These are phyloP conservation scores for Cercopithecus petaurista DNA, from an alignment of 2,797 vertebrate species.

Conservation along the genomic window DNA sequence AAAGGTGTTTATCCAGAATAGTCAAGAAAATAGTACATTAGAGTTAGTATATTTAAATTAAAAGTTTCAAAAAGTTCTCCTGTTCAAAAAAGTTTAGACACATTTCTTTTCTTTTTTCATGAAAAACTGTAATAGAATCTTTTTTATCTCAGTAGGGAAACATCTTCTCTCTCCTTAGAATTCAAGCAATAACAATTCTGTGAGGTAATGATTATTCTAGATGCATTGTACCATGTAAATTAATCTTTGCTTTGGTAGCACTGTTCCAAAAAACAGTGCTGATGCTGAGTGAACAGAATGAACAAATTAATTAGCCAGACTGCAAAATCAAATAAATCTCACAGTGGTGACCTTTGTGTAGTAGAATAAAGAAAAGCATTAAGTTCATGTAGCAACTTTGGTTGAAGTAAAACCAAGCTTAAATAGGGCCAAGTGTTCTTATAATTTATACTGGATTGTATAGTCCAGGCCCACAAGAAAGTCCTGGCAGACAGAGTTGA, in stretches of 20 bases:
- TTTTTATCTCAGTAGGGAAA: constrained; percentile 80
- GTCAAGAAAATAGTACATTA: not conserved
- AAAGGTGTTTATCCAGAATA: not conserved
- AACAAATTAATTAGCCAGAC: constrained; percentile 85
- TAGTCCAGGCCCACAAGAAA: not conserved
- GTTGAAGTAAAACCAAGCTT: constrained; percentile 69
- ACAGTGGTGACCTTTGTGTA: constrained; percentile 79
- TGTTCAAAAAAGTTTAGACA: not conserved
- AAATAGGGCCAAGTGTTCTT: constrained; percentile 44
- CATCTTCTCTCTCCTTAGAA: constrained; percentile 80
- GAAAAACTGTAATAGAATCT: constrained; percentile 66
- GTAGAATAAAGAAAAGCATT: constrained; percentile 72
- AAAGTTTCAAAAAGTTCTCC: constrained; percentile 43
- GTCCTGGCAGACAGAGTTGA: not conserved
- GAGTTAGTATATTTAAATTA: constrained; percentile 28
- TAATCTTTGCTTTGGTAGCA: constrained; percentile 79
- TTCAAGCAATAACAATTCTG: constrained; percentile 81
- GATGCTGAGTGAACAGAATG: constrained; percentile 75
- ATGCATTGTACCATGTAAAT: constrained; percentile 81
- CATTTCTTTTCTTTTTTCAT: constrained; percentile 49
- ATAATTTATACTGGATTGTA: constrained; percentile 56
- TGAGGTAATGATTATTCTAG: constrained; percentile 84
- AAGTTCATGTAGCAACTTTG: constrained; percentile 66
- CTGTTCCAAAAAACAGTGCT: constrained; percentile 69
- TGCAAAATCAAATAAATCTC: constrained; percentile 84